These are phyloP conservation scores for Platanista minor DNA, from an alignment of 2,113 vertebrate genomes.

Conservation along the genomic window DNA sequence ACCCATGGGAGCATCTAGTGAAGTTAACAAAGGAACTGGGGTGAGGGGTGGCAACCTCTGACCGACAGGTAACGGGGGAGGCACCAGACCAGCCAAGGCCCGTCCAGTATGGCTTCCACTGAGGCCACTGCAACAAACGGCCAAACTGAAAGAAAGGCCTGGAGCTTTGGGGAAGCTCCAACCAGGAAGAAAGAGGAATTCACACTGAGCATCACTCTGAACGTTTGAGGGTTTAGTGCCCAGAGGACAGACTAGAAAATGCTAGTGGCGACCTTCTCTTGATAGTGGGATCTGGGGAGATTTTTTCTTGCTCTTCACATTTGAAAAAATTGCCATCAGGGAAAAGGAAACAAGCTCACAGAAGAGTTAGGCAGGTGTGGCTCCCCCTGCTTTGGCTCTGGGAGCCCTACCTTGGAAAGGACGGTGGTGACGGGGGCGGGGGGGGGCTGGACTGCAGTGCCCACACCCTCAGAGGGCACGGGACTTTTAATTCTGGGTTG, in stretches of 20 bases:
- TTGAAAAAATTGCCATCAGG: neutral
- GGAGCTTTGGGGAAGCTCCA: rapidly evolving
- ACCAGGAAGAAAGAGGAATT: neutral
- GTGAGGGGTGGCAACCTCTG: rapidly evolving
- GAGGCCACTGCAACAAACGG: neutral
- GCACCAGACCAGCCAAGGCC: neutral
- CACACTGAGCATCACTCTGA: neutral
- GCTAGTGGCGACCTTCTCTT: neutral
- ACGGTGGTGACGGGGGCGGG: rapidly evolving
- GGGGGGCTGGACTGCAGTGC: rapidly evolving
- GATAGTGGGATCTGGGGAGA: neutral
- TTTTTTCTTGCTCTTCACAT: neutral
- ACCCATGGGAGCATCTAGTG: neutral
- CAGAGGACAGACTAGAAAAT: neutral
- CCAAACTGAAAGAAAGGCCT: rapidly evolving
- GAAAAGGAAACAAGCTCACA: neutral
- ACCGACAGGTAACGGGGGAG: rapidly evolving
- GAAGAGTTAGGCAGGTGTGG: rapidly evolving
- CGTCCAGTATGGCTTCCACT: neutral
- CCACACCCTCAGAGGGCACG: rapidly evolving
- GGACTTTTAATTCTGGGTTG: neutral
- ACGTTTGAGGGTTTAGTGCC: neutral
- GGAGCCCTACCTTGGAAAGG: neutral
- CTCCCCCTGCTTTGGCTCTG: neutral
- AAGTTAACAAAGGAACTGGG: neutral